A percentile compares a stretch with the other conserved stretches of the same genome.
Conservation (phyloP, 2,888 invertebrate genomes). For the Helleia helle region DNA sequence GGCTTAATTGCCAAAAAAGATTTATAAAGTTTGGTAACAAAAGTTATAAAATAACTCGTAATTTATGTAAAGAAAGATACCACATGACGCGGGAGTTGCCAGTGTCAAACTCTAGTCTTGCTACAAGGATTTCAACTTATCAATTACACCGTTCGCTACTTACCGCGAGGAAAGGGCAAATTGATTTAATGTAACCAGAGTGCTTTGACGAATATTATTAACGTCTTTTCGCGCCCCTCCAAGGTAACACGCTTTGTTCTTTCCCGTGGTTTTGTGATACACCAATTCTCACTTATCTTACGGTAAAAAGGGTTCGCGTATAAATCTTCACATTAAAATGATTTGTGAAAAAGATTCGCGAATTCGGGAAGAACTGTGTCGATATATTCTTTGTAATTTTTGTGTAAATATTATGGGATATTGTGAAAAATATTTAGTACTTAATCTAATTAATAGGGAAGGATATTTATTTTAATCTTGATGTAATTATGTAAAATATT, state of each 20-base stretch:
- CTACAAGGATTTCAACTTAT: slow-evolving; percentile 74
- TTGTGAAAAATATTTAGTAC: too few species aligned
- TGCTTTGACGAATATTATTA: slow-evolving; percentile 75
- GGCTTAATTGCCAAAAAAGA: slow-evolving; percentile 7
- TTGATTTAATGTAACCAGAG: slow-evolving; percentile 75
- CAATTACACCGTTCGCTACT: slow-evolving; percentile 74
- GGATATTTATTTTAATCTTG: too few species aligned
- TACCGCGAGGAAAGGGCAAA: slow-evolving; percentile 74
- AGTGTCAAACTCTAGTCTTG: slow-evolving; percentile 63
- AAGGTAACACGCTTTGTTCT: slow-evolving; percentile 56
- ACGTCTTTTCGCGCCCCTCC: slow-evolving; percentile 69
- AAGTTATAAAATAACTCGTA: slow-evolving; percentile 11
- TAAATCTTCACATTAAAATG: slow-evolving; percentile 8
- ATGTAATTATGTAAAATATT: too few species aligned
- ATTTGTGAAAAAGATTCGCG: too few species aligned
- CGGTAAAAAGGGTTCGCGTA: slow-evolving; percentile 22
- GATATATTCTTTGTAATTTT: too few species aligned
- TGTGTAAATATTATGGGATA: too few species aligned
- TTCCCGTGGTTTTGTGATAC: slow-evolving; percentile 56
- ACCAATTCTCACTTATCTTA: slow-evolving; percentile 67
- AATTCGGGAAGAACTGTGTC: too few species aligned
- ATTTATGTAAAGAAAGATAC: slow-evolving; percentile 19
- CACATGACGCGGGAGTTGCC: slow-evolving; percentile 28
- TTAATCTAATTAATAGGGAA: too few species aligned
- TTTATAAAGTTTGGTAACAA: neutral